Percentiles rank a stretch among this genome's conserved stretches.
Evolutionary conservation across 2,888 invertebrate genomes (phyloP).

Genomic region (Chesias legatella): DNA sequence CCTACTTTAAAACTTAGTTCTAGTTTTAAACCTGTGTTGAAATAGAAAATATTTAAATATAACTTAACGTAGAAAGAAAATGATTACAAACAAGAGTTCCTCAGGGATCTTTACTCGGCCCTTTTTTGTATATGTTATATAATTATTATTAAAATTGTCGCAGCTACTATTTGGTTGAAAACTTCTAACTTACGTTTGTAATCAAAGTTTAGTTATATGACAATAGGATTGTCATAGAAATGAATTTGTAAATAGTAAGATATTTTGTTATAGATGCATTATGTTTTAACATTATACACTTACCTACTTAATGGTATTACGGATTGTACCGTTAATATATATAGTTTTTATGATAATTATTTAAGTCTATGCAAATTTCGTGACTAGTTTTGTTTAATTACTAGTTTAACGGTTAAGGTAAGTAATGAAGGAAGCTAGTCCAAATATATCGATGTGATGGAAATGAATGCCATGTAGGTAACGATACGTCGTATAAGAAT

Average conservation of each 20-base stretch:
- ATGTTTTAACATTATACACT: conserved; percentile 52
- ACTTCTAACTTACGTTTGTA: conserved; percentile 28
- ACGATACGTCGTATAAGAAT: conserved; percentile 44
- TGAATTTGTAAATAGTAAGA: conserved; percentile 54
- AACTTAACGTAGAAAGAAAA: conserved; percentile 25
- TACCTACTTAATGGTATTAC: conserved; percentile 47
- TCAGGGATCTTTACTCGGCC: conserved; percentile 12
- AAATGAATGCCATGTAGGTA: conserved; percentile 71
- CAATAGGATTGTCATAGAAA: conserved; percentile 31
- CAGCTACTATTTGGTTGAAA: conserved; percentile 16
- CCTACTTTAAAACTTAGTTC: conserved; percentile 38
- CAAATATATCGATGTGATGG: conserved; percentile 76
- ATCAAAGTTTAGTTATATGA: conserved; percentile 21
- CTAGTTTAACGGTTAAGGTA: conserved; percentile 66
- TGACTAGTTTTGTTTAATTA: conserved; percentile 77
- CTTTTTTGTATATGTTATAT: conserved; percentile 9
- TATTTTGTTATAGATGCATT: conserved; percentile 41
- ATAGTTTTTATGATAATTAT: conserved; percentile 42
- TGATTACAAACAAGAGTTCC: conserved; percentile 26
- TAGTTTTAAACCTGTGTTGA: conserved; percentile 30
- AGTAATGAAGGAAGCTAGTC: conserved; percentile 79
- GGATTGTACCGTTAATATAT: conserved; percentile 51
- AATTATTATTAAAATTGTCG: conserved; percentile 14
- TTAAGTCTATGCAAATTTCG: conserved; percentile 52
- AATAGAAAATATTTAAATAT: conserved; percentile 36